Conservation (phyloP, 1,140 invertebrate genomes). For the Helicorthomorpha holstii region DNA sequence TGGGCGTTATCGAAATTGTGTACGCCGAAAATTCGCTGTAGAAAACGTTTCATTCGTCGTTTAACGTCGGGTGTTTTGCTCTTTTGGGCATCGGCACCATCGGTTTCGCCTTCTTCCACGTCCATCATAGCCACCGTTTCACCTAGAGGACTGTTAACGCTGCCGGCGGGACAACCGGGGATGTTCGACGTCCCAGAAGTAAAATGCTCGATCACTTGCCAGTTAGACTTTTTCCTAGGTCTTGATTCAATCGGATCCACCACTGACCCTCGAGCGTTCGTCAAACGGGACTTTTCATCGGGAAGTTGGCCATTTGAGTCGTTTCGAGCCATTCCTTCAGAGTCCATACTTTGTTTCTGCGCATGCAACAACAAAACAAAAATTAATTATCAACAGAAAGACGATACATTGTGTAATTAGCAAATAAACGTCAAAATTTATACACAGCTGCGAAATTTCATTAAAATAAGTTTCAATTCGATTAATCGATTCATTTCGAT, state of each 20-base stretch:
- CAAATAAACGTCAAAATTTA: too few species aligned
- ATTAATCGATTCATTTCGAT: too few species aligned
- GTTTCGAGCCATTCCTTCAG: too few species aligned
- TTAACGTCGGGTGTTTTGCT: conserved; percentile 12
- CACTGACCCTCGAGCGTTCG: background rate
- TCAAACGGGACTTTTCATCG: background rate
- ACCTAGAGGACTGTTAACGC: conserved; percentile 10
- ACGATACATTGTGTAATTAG: too few species aligned
- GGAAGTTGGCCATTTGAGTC: background rate
- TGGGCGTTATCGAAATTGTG: conserved; percentile 50
- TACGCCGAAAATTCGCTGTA: conserved; percentile 30
- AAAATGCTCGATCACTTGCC: conserved; percentile 74
- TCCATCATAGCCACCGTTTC: background rate
- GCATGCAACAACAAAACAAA: too few species aligned
- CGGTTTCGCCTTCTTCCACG: conserved; percentile 10
- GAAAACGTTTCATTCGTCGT: conserved; percentile 17
- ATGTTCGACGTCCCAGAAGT: too few species aligned
- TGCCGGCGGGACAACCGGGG: conserved; percentile 14
- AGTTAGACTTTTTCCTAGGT: conserved; percentile 50
- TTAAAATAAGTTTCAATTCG: too few species aligned
- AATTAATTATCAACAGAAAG: too few species aligned
- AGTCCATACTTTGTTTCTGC: too few species aligned
- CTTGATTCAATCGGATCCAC: too few species aligned
- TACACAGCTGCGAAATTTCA: too few species aligned
- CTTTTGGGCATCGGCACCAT: conserved; percentile 15